Evolutionary conservation across 2,888 invertebrate species (phyloP).

Genomic region (Ochropacha duplaris): DNA sequence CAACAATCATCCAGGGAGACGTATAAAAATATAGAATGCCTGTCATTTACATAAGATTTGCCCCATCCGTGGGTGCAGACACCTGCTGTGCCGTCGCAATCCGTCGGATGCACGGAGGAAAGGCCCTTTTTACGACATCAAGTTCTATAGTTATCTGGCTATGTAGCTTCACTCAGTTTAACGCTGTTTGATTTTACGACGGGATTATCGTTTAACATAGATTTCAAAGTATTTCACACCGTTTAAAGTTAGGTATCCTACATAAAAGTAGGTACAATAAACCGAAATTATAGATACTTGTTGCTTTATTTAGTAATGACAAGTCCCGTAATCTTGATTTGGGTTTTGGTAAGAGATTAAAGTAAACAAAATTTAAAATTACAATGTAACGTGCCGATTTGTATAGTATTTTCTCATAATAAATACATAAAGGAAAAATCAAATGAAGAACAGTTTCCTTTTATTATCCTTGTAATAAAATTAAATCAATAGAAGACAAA

Average conservation of each 20-base stretch:
- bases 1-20: conserved; percentile 32
- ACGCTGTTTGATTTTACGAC: conserved; percentile 21
- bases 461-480: background rate
- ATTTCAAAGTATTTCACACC: no score
- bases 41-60: conserved; percentile 44
- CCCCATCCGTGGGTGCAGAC: conserved; percentile 13
- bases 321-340: no score
- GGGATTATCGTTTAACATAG: background rate
- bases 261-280: background rate
- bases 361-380: no score
- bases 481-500: background rate
- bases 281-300: no score
- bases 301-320: no score
- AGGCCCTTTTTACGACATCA: conserved; percentile 45
- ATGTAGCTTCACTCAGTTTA: conserved; percentile 52
- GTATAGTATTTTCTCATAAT: no score
- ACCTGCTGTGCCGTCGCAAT: conserved; percentile 30
- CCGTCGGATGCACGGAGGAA: conserved; percentile 25
- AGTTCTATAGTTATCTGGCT: conserved; percentile 38
- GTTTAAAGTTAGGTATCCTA: background rate
- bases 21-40: conserved; percentile 39
- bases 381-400: no score
- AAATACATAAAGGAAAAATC: no score
- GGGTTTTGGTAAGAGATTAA: no score
- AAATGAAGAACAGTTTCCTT: background rate